Conservation (phyloP, 2,113 vertebrate species). For the Dinomys branickii region DNA sequence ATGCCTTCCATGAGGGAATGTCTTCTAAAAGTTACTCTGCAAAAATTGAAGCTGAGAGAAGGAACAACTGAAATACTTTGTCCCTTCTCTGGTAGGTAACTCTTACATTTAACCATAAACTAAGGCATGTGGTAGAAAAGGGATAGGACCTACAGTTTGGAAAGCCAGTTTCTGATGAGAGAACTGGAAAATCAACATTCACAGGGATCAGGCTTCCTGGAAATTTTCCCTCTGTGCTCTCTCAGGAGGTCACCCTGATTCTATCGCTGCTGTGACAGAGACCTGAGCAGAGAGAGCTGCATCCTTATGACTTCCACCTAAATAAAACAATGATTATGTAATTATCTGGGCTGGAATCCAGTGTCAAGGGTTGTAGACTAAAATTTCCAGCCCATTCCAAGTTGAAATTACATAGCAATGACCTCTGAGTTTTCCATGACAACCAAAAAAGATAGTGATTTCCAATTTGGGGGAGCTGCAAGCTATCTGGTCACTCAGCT, state of each 20-base stretch:
- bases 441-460: slow-evolving; percentile 37
- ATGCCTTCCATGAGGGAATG: neutral
- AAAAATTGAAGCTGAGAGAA: neutral
- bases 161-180: neutral
- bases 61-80: neutral
- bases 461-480: neutral
- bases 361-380: neutral
- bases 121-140: neutral
- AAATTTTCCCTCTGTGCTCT: neutral
- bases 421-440: slow-evolving; percentile 52
- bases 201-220: neutral
- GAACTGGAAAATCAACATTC: neutral
- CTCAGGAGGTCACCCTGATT: neutral
- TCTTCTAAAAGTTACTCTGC: neutral
- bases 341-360: slow-evolving; percentile 46
- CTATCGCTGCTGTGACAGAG: neutral
- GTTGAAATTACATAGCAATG: slow-evolving; percentile 10
- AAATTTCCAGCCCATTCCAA: slow-evolving; percentile 2
- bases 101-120: neutral
- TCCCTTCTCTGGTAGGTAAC: neutral
- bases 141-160: neutral
- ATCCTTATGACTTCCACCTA: slow-evolving; percentile 24
- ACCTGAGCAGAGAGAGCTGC: slow-evolving; percentile 21
- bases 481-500: neutral
- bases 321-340: slow-evolving; percentile 48